Base-by-base conservation (phyloP, 2,888 invertebrate species). In the Petrophora chlorosata region DNA sequence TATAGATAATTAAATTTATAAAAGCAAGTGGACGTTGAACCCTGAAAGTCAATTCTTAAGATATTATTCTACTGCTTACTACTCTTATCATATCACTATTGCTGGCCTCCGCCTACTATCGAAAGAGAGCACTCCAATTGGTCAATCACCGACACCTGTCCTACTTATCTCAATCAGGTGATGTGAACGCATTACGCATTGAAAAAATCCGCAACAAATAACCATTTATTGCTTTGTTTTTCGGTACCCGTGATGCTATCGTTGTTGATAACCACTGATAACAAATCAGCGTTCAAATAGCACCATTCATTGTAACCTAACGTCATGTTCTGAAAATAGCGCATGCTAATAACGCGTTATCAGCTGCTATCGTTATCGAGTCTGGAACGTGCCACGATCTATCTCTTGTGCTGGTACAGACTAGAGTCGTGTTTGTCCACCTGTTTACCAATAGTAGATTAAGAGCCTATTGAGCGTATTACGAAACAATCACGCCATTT, bases 401-500 rank as follows among this genome's bases (percentile, higher is more conserved):
- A 12, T n/a, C n/a, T n/a, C n/a, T n/a, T n/a, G n/a, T n/a, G 15
- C 22, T 3, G 14, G 7, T 2, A 10, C 13, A 23, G 13, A 12
- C 26, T n/a, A 26, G 33, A 25, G 36, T 30, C 35, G 25, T 48
- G 49, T 38, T 52, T 43, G 40, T 48, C 47, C 41, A 29, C 36
- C 22, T 23, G 19, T 29, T 36, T 38, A 48, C 38, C 41, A 34
- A 22, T 25, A 29, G 29, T 25, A 38, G 42, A 44, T 45, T 42
- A 53, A 22, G 7, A 23, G 29, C 17, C 16, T 8, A 14, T 22
- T 52, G 45, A 50, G 25, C 41, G 14, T 39, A 40, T 50, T 54
- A 52, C 44, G 44, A 50, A 53, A 55, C 42, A 50, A 50, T 55
- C 58, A 55, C 55, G 55, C 58, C 58, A 55, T 51, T 59, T 59